Conservation (phyloP, 2,888 invertebrate genomes). For the Philonicus albiceps region DNA sequence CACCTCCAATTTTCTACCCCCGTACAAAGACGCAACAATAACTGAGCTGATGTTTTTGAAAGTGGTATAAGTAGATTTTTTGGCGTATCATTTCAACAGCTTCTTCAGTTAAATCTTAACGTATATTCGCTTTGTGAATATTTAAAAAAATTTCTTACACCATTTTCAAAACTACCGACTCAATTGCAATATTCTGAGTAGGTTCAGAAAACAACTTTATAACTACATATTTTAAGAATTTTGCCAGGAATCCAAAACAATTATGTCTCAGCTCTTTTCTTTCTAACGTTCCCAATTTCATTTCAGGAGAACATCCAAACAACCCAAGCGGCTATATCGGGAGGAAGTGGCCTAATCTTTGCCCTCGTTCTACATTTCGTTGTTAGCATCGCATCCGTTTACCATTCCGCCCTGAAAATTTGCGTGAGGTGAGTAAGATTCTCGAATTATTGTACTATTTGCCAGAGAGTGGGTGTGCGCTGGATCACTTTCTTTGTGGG, state of each 20-base stretch:
- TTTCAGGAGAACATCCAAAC: slow-evolving; percentile 56
- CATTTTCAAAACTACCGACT: too few relatives aligned
- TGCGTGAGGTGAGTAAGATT: slow-evolving; percentile 59
- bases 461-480: background rate
- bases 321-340: slow-evolving; percentile 58
- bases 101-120: too few relatives aligned
- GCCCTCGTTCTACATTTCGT: slow-evolving; percentile 60
- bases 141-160: too few relatives aligned
- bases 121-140: too few relatives aligned
- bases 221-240: background rate
- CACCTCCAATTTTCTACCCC: too few relatives aligned
- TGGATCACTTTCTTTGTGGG: background rate
- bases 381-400: slow-evolving; percentile 61
- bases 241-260: background rate
- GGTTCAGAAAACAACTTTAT: too few relatives aligned
- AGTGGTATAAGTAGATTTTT: too few relatives aligned
- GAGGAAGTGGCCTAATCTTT: slow-evolving; percentile 60
- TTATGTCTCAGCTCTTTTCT: background rate
- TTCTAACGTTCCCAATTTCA: slow-evolving; percentile 19
- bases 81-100: too few relatives aligned
- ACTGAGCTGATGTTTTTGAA: too few relatives aligned
- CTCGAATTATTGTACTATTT: background rate
- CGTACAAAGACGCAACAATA: too few relatives aligned
- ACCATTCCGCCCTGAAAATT: slow-evolving; percentile 59
- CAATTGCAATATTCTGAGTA: too few relatives aligned